Evolutionary conservation across 53 echinoderm and acorn worm species (phyloP).

Genomic region (Echinarachnius parma): DNA sequence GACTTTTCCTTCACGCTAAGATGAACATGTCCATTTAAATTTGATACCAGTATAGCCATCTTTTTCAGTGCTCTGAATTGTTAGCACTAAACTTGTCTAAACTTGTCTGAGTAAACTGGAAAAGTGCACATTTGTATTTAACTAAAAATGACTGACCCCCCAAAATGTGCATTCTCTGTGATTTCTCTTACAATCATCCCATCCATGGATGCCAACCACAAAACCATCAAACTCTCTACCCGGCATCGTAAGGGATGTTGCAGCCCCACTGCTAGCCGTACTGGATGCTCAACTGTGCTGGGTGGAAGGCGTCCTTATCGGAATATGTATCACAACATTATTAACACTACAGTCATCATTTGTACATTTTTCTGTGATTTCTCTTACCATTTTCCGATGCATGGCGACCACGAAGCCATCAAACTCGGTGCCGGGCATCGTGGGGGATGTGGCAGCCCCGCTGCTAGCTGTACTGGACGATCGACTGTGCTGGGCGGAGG

Average conservation of each 20-base stretch:
- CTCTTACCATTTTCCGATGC: slow-evolving; percentile 98
- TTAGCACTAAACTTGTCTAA: too few relatives aligned
- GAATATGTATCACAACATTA: too few relatives aligned
- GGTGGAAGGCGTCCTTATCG: slow-evolving; percentile 19
- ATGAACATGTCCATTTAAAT: too few relatives aligned
- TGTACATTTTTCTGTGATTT: too few relatives aligned
- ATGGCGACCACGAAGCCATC: slow-evolving; percentile 93
- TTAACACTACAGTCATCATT: too few relatives aligned
- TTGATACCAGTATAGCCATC: too few relatives aligned
- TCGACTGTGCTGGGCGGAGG: slow-evolving; percentile 61
- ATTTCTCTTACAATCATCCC: slow-evolving; percentile 83
- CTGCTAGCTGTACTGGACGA: slow-evolving; percentile 93
- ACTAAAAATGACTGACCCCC: too few relatives aligned
- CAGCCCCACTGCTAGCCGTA: slow-evolving; percentile 84
- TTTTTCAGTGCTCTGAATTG: too few relatives aligned
- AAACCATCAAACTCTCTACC: slow-evolving; percentile 71
- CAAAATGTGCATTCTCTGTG: too few relatives aligned
- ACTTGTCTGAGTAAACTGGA: too few relatives aligned
- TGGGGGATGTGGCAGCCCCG: slow-evolving; percentile 49
- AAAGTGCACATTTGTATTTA: too few relatives aligned
- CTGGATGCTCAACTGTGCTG: slow-evolving; percentile 83
- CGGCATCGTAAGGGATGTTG: slow-evolving; percentile 34
- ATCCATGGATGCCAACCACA: slow-evolving; percentile 95
- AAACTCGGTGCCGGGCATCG: slow-evolving; percentile 48
- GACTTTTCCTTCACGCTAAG: too few relatives aligned